Percentiles rank a stretch among this genome's conserved stretches.
Evolutionary conservation across 2,888 invertebrate genomes (phyloP).

Genomic region (Phyllotreta striolata): DNA sequence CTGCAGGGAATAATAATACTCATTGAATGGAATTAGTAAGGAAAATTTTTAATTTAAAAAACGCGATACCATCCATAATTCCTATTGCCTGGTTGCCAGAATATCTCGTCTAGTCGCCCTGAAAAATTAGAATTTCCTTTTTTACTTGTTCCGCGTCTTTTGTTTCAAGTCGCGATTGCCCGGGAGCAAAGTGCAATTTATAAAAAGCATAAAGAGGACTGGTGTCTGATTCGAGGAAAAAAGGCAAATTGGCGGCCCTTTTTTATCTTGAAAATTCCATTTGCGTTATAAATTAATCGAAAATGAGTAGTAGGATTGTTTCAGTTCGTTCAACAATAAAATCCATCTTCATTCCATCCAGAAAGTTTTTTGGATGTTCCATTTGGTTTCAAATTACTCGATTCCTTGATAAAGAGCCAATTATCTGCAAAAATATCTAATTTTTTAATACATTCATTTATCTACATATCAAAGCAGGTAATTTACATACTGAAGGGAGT

Average conservation of each 20-base stretch:
- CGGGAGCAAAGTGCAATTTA: conserved; percentile 17
- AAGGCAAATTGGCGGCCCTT: conserved; percentile 13
- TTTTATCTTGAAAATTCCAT: conserved; percentile 9
- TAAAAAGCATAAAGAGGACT: conserved; percentile 7
- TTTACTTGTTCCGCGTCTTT: conserved; percentile 22
- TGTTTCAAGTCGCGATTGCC: conserved; percentile 22
- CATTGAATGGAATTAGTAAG: conserved; percentile 24
- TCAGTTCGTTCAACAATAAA: too few species aligned
- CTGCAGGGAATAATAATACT: conserved; percentile 12
- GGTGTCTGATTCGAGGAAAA: conserved; percentile 6
- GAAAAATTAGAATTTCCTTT: conserved; percentile 28
- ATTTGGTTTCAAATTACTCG: too few species aligned
- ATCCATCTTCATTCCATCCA: too few species aligned
- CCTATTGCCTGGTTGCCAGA: conserved; percentile 22
- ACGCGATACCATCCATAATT: conserved; percentile 27
- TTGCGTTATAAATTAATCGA: conserved; percentile 6
- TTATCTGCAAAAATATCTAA: too few species aligned
- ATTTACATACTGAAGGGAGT: too few species aligned
- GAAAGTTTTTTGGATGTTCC: too few species aligned
- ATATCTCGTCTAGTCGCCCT: conserved; percentile 19
- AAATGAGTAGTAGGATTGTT: neutral
- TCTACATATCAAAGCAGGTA: too few species aligned
- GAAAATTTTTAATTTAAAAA: conserved; percentile 27
- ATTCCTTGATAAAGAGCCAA: too few species aligned
- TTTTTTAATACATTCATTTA: too few species aligned